Evolutionary conservation across 2,113 vertebrate genomes (phyloP).

Genomic region (Oceanites oceanicus): DNA sequence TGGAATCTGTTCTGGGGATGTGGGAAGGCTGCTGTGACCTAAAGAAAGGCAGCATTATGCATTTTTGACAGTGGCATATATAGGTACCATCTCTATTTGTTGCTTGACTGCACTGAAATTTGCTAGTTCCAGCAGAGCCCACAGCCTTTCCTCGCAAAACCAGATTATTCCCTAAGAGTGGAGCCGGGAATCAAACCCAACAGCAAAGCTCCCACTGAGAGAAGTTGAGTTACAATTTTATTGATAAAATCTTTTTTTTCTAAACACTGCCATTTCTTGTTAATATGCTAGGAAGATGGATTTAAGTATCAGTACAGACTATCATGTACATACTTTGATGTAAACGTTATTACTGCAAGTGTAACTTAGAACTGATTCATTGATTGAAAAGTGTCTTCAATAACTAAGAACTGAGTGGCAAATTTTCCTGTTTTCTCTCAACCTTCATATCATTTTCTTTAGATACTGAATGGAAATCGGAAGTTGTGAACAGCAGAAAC

Average conservation of each 20-base stretch:
- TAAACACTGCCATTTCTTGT: background rate
- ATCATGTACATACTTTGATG: background rate
- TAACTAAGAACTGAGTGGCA: background rate
- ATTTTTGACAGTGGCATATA: background rate
- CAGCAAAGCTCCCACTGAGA: background rate
- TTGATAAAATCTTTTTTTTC: background rate
- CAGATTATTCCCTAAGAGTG: background rate
- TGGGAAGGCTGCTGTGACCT: background rate
- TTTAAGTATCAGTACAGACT: background rate
- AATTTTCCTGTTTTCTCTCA: background rate
- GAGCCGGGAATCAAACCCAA: background rate
- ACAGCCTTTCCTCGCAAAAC: background rate
- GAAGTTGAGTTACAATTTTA: background rate
- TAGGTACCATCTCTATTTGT: background rate
- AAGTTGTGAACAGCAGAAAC: slow-evolving; percentile 89
- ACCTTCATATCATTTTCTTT: background rate
- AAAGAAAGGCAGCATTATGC: background rate
- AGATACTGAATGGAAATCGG: slow-evolving; percentile 94
- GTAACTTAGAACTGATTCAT: background rate
- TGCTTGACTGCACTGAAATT: background rate
- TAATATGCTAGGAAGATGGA: background rate
- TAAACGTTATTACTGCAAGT: background rate
- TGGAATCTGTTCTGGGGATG: background rate
- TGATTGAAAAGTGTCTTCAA: background rate
- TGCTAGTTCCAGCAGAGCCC: background rate